A percentile compares a stretch with the other conserved stretches of the same genome.
Evolutionary conservation across 2,888 invertebrate species (phyloP).

Genomic region (Cetonia aurata): DNA sequence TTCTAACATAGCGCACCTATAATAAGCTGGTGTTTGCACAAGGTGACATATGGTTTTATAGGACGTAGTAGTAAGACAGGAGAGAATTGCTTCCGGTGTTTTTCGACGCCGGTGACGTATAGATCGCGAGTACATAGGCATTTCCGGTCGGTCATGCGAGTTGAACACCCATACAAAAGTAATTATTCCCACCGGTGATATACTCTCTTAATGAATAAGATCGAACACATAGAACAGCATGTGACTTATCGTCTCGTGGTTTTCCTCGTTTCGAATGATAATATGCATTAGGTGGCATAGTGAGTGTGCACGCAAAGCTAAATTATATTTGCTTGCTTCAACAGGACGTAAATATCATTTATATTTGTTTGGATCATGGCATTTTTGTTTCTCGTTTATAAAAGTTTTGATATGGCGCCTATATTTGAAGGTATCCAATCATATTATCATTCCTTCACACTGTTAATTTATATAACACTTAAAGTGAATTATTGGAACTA

Average conservation of each 20-base stretch:
- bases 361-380: no score
- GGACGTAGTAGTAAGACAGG: slow-evolving; percentile 49
- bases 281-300: background rate
- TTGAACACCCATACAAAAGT: slow-evolving; percentile 58
- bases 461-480: no score
- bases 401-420: no score
- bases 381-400: no score
- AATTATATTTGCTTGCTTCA: no score
- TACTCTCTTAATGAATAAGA: slow-evolving; percentile 61
- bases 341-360: no score
- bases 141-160: slow-evolving; percentile 65
- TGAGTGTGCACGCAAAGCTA: no score
- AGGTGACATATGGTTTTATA: slow-evolving; percentile 61
- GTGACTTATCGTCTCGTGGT: slow-evolving; percentile 31
- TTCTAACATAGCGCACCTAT: slow-evolving; percentile 10
- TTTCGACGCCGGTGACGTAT: slow-evolving; percentile 39
- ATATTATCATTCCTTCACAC: no score
- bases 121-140: slow-evolving; percentile 61
- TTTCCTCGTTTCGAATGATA: slow-evolving; percentile 4
- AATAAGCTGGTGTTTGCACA: slow-evolving; percentile 42
- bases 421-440: no score
- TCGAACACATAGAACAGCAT: slow-evolving; percentile 51
- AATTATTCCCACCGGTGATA: slow-evolving; percentile 58
- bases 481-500: no score
- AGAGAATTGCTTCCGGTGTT: slow-evolving; percentile 44